These are phyloP conservation scores for Progne subis DNA, from an alignment of 2,113 vertebrate species.

Conservation along the genomic window DNA sequence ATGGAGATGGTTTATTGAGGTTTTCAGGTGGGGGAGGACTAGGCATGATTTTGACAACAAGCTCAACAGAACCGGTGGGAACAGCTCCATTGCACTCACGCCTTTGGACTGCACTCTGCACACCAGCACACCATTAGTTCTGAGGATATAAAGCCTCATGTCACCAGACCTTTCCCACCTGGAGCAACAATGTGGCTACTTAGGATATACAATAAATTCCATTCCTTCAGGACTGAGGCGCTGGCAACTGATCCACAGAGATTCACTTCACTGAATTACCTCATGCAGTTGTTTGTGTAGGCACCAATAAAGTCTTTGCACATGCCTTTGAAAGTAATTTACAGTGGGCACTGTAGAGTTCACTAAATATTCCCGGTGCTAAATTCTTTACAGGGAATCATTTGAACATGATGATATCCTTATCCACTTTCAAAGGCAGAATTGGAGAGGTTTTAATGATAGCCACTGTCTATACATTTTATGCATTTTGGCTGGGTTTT, in stretches of 20 bases:
- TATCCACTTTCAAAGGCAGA: conserved; percentile 55
- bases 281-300: conserved; percentile 18
- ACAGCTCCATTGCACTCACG: not conserved
- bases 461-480: conserved; percentile 34
- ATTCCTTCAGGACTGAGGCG: not conserved
- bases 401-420: conserved; percentile 45
- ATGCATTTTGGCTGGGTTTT: conserved; percentile 59
- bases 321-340: conserved; percentile 36
- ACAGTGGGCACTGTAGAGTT: not conserved
- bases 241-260: not conserved
- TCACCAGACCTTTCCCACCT: not conserved
- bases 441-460: conserved; percentile 44
- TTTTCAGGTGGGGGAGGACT: not conserved
- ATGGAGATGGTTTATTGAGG: not conserved
- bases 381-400: conserved; percentile 28
- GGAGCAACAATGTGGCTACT: not conserved
- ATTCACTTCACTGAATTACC: not conserved
- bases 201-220: not conserved
- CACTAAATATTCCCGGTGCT: not conserved
- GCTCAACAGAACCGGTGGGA: not conserved
- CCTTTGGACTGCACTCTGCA: not conserved
- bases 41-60: not conserved
- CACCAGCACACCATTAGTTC: not conserved
- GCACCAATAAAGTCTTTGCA: not conserved
- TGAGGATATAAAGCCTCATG: not conserved